Percentiles rank a stretch among this genome's conserved stretches.
phyloP scores from a whole-genome alignment of 2,797 vertebrate species.

The Darevskia mixta region DNA sequence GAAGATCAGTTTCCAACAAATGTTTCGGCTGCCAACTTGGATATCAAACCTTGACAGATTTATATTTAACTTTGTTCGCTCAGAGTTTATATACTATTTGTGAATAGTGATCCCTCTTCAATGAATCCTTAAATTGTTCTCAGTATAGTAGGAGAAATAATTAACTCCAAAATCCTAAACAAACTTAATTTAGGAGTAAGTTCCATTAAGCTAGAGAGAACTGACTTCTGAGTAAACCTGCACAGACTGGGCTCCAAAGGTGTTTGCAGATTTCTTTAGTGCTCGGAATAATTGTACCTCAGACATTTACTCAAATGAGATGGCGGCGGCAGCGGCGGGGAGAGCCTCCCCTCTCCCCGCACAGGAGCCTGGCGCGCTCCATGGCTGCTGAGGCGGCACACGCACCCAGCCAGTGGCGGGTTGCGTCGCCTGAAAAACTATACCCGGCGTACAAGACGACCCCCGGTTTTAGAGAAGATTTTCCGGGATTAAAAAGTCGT shows the following conservation, averaged over 20 bases:
- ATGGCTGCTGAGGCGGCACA: too few species aligned
- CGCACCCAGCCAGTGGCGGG: too few species aligned
- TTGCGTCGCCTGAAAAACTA: too few species aligned
- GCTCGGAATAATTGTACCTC: not conserved
- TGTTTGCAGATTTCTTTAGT: not conserved
- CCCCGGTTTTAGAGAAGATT: too few species aligned
- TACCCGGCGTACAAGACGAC: too few species aligned
- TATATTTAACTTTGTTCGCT: not conserved
- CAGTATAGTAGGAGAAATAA: slow-evolving; percentile 7
- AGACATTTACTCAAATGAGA: not conserved
- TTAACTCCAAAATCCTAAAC: not conserved
- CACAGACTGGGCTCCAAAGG: not conserved
- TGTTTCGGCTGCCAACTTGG: not conserved
- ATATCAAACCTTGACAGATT: not conserved
- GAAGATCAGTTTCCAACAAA: slow-evolving; percentile 5
- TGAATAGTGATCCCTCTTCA: not conserved
- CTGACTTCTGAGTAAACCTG: not conserved
- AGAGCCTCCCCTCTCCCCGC: too few species aligned
- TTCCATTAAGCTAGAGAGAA: not conserved
- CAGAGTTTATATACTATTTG: not conserved
- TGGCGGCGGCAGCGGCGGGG: too few species aligned
- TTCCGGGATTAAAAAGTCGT: too few species aligned
- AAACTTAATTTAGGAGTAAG: not conserved
- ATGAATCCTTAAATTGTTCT: not conserved
- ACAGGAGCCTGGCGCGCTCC: too few species aligned